Percentiles rank a stretch among this genome's conserved stretches.
phyloP scores from a whole-genome alignment of 1,140 invertebrate genomes.

The Stegodyphus mimosarum region DNA sequence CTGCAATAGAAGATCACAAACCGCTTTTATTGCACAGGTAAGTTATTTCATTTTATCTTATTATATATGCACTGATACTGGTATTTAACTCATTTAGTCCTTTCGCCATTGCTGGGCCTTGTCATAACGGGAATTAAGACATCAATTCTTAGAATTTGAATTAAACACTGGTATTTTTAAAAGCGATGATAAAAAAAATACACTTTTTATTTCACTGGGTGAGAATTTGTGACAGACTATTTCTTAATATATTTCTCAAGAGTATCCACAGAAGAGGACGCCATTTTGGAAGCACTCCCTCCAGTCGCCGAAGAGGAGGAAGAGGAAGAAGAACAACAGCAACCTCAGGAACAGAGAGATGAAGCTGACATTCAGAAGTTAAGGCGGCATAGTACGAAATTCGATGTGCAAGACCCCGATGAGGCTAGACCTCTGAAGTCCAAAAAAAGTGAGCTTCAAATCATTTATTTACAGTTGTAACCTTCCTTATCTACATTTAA shows the following conservation, averaged over 20 bases:
- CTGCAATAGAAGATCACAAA: conserved; percentile 65
- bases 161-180: too few species aligned
- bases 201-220: not conserved
- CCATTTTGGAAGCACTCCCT: conserved; percentile 44
- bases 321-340: not conserved
- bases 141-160: too few species aligned
- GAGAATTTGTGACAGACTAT: not conserved
- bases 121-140: too few species aligned
- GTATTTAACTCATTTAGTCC: too few species aligned
- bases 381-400: conserved; percentile 23
- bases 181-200: too few species aligned
- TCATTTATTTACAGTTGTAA: too few species aligned
- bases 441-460: conserved; percentile 15
- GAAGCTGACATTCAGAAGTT: not conserved
- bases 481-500: too few species aligned
- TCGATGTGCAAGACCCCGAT: conserved; percentile 32
- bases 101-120: too few species aligned
- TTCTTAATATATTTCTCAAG: not conserved
- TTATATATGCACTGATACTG: too few species aligned
- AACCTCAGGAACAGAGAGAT: not conserved
- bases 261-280: conserved; percentile 36
- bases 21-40: conserved; percentile 58
- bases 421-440: conserved; percentile 15
- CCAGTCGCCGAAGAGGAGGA: conserved; percentile 35
- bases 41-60: not conserved